These are phyloP conservation scores for Reticulitermes lucifugus DNA, from an alignment of 2,888 invertebrate species.

Conservation along the genomic window DNA sequence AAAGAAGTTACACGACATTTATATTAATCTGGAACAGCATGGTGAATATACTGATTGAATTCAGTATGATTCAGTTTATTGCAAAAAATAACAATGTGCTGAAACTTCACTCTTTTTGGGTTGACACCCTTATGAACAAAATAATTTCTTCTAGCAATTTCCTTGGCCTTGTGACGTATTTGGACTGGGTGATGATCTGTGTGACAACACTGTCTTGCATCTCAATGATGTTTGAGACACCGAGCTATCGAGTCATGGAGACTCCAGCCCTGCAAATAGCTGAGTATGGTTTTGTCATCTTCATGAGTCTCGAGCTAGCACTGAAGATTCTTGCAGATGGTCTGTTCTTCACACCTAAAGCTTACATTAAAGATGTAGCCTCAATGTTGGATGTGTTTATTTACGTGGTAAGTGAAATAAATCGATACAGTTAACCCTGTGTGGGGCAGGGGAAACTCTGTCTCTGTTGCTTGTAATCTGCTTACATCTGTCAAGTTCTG, in stretches of 20 bases:
- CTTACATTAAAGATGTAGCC: conserved; percentile 97
- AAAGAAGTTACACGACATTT: too few species aligned
- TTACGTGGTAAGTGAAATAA: conserved; percentile 82
- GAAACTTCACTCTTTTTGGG: too few species aligned
- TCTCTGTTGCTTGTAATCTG: too few species aligned
- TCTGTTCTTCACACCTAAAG: conserved; percentile 98
- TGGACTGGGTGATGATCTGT: conserved; percentile 99
- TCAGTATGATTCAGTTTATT: too few species aligned
- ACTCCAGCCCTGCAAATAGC: conserved; percentile 92
- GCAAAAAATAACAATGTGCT: too few species aligned
- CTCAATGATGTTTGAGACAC: conserved; percentile 99
- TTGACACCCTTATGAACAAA: too few species aligned
- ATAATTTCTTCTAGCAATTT: conserved; percentile 79
- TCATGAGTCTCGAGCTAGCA: conserved; percentile 96
- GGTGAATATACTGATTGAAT: too few species aligned
- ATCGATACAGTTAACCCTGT: too few species aligned
- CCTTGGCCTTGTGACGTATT: conserved; percentile 95
- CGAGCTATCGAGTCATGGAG: conserved; percentile 93
- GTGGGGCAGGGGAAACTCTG: too few species aligned
- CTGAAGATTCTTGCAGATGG: conserved; percentile 98
- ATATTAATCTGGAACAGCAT: too few species aligned
- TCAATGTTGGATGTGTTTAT: conserved; percentile 97
- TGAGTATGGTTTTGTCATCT: conserved; percentile 97
- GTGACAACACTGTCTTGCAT: conserved; percentile 97
- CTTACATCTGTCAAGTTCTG: too few species aligned